Evolutionary conservation across 2,113 vertebrate species (phyloP).

Genomic region (Cyprinodon brontotheroides): DNA sequence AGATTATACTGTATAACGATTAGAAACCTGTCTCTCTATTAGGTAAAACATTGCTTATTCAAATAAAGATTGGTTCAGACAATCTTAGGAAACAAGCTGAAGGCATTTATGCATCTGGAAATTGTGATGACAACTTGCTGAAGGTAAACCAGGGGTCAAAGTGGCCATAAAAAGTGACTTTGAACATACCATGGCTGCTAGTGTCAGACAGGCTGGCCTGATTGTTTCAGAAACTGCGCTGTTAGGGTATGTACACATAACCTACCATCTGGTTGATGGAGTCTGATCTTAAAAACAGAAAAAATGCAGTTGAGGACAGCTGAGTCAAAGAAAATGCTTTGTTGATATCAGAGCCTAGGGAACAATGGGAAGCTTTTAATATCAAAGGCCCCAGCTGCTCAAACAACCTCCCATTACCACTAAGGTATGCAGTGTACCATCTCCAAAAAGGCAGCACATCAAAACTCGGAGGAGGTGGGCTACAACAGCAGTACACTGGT

Average conservation of each 20-base stretch:
- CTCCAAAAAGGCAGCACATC: too few relatives aligned
- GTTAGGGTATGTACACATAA: not conserved
- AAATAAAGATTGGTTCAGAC: not conserved
- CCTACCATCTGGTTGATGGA: not conserved
- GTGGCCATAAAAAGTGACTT: not conserved
- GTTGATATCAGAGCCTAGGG: too few relatives aligned
- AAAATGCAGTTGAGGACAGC: too few relatives aligned
- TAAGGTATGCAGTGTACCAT: too few relatives aligned
- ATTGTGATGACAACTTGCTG: not conserved
- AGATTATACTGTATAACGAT: not conserved
- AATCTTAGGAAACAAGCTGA: not conserved
- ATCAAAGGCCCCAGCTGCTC: too few relatives aligned
- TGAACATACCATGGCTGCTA: not conserved
- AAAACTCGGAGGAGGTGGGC: too few relatives aligned
- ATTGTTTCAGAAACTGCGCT: not conserved
- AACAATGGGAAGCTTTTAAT: too few relatives aligned
- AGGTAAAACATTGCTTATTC: not conserved
- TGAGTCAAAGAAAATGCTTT: too few relatives aligned
- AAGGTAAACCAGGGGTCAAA: not conserved
- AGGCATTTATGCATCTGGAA: too few relatives aligned
- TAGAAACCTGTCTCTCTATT: not conserved
- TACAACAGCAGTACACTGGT: too few relatives aligned
- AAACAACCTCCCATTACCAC: too few relatives aligned
- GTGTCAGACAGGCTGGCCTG: not conserved
- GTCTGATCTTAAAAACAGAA: not conserved